Percentiles rank a stretch among this genome's conserved stretches.
Conservation (phyloP, 2,113 vertebrate genomes). For the Cromileptes altivelis region DNA sequence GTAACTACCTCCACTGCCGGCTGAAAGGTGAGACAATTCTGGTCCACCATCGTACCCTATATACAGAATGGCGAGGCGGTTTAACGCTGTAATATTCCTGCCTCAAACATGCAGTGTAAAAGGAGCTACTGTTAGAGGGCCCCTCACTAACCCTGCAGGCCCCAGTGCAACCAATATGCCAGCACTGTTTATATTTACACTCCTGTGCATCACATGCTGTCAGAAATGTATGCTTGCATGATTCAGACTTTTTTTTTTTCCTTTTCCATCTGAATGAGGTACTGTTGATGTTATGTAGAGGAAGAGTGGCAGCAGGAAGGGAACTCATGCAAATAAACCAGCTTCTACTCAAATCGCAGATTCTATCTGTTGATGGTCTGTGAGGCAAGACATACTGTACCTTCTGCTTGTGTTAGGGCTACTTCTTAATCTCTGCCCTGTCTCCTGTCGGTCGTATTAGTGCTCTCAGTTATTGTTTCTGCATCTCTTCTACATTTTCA, state of each 20-base stretch:
- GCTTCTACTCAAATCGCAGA: slow-evolving; percentile 15
- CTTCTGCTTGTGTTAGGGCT: slow-evolving; percentile 19
- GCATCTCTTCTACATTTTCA: too few relatives aligned
- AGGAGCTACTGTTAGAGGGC: too few relatives aligned
- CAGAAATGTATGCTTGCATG: background rate
- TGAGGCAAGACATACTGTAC: background rate
- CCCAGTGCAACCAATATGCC: too few relatives aligned
- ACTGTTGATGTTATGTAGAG: background rate
- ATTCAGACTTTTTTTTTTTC: background rate
- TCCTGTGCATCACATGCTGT: background rate
- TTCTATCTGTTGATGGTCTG: slow-evolving; percentile 5
- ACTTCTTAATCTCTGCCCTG: background rate
- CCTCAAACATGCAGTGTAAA: too few relatives aligned
- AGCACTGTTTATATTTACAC: too few relatives aligned
- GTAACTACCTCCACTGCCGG: too few relatives aligned
- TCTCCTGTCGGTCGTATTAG: background rate
- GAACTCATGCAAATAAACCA: slow-evolving; percentile 45
- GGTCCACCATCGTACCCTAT: too few relatives aligned
- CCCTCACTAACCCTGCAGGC: too few relatives aligned
- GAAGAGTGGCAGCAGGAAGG: slow-evolving; percentile 36
- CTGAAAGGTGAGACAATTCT: too few relatives aligned
- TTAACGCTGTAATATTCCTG: too few relatives aligned
- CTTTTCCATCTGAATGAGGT: background rate
- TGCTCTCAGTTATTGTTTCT: background rate
- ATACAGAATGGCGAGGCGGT: too few relatives aligned